Evolutionary conservation across 2,888 invertebrate species (phyloP).

Genomic region (Pseudococcus longispinus): DNA sequence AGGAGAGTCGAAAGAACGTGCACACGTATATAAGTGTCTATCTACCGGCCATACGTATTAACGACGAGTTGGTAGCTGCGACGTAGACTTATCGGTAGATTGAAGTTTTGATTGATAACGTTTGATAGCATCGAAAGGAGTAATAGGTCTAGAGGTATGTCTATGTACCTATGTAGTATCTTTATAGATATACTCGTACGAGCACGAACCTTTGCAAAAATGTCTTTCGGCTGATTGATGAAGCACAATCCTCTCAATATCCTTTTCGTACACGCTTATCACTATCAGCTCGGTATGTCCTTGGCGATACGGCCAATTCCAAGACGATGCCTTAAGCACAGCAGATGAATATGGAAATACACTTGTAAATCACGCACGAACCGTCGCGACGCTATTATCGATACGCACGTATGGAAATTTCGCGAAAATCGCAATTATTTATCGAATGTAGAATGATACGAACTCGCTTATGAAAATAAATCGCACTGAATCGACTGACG

Average conservation of each 20-base stretch:
- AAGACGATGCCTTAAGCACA: no score
- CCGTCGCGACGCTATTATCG: neutral
- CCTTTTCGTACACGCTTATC: neutral
- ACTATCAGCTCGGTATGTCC: neutral
- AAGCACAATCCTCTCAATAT: neutral
- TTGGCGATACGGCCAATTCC: neutral
- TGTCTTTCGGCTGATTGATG: neutral
- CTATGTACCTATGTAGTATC: neutral
- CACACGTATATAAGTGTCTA: no score
- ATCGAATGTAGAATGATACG: neutral
- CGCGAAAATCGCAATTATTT: neutral
- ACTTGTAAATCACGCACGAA: neutral
- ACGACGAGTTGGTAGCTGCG: neutral
- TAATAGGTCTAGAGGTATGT: neutral
- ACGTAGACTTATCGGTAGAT: neutral
- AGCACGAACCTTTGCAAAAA: conserved; percentile 7
- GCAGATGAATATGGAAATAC: neutral
- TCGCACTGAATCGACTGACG: neutral
- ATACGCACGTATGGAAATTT: neutral
- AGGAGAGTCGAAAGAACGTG: neutral
- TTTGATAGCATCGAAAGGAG: neutral
- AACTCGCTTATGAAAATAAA: neutral
- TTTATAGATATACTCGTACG: neutral
- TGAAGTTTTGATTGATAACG: conserved; percentile 16
- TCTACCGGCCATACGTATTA: neutral